These are phyloP conservation scores for Patiria miniata DNA, from an alignment of 35 echinoderm and acorn worm genomes.

Conservation along the genomic window DNA sequence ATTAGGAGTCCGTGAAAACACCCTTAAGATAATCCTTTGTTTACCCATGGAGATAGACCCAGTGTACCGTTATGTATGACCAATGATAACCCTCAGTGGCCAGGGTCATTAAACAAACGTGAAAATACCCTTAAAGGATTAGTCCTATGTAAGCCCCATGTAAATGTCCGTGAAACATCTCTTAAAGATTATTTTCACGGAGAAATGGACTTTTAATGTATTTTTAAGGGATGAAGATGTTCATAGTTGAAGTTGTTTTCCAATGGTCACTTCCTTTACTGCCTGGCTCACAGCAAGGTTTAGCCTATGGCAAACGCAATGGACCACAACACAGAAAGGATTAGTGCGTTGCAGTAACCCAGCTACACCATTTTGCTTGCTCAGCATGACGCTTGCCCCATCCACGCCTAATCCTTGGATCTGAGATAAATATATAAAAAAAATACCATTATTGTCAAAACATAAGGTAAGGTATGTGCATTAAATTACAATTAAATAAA, in stretches of 20 bases:
- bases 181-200: too few species aligned
- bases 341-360: not conserved
- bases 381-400: not conserved
- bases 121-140: too few species aligned
- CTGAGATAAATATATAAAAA: not conserved
- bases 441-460: not conserved
- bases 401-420: not conserved
- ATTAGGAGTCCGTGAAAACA: too few species aligned
- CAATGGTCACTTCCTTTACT: not conserved
- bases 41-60: too few species aligned
- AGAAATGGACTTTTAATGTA: too few species aligned
- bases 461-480: not conserved
- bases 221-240: too few species aligned
- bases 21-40: too few species aligned
- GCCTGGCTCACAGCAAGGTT: not conserved
- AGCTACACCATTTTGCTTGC: not conserved
- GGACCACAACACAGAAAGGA: not conserved
- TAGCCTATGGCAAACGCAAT: not conserved
- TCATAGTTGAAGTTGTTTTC: not conserved
- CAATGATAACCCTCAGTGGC: too few species aligned
- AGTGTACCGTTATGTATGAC: too few species aligned
- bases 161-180: too few species aligned
- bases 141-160: too few species aligned
- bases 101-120: not conserved
- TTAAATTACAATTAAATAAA: not conserved